Evolutionary conservation across 1,140 invertebrate species (phyloP).

Genomic region (Cydia splendana): DNA sequence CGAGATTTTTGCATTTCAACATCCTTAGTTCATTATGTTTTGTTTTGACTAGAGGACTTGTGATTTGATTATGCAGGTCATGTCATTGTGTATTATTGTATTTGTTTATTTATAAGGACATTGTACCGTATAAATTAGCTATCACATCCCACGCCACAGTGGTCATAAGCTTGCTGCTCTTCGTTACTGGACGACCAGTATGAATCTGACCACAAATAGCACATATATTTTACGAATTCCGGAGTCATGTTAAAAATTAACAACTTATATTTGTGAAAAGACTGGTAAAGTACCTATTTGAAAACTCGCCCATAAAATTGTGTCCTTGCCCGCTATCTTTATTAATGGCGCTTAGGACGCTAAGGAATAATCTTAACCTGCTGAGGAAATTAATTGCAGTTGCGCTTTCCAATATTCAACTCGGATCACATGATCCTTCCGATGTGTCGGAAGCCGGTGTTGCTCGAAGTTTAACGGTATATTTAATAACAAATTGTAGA

Average conservation of each 20-base stretch:
- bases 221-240: neutral
- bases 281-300: neutral
- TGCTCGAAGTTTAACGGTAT: too few relatives aligned
- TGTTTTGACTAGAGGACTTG: neutral
- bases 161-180: neutral
- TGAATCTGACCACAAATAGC: neutral
- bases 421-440: neutral
- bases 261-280: neutral
- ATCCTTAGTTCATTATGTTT: neutral
- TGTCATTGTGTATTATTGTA: neutral
- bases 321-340: neutral
- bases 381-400: neutral
- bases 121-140: neutral
- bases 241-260: too few relatives aligned
- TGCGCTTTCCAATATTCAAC: neutral
- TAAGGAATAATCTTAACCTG: neutral
- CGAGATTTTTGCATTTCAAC: neutral
- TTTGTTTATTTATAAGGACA: slow-evolving; percentile 4
- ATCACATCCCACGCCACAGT: neutral
- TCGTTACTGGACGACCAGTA: neutral
- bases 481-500: too few relatives aligned
- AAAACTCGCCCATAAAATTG: too few relatives aligned
- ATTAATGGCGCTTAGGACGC: too few relatives aligned
- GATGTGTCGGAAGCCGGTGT: too few relatives aligned
- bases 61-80: neutral